phyloP scores from a whole-genome alignment of 2,113 vertebrate species.

The Platichthys stellatus region DNA sequence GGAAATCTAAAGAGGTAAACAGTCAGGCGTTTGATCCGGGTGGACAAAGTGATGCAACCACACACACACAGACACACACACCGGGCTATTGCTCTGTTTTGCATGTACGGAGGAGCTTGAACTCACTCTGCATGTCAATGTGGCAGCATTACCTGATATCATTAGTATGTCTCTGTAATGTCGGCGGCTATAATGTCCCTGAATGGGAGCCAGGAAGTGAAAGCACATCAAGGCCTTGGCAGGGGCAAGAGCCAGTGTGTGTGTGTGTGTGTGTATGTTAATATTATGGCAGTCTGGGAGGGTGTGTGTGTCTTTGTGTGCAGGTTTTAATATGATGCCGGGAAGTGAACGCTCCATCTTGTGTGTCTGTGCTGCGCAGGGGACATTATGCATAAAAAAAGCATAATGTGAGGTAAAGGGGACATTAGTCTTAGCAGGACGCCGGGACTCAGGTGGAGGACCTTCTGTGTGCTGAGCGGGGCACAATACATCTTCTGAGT shows the following conservation, averaged over 20 bases:
- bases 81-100: conserved; percentile 6
- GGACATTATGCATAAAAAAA: conserved; percentile 68
- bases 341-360: conserved; percentile 47
- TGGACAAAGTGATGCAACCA: not conserved
- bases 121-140: conserved; percentile 47
- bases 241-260: conserved; percentile 16
- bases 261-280: conserved; percentile 31
- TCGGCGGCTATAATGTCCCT: conserved; percentile 57
- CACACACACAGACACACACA: not conserved
- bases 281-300: conserved; percentile 28
- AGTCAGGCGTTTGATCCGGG: conserved; percentile 13
- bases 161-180: conserved; percentile 63
- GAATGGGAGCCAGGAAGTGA: conserved; percentile 53
- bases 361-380: conserved; percentile 3
- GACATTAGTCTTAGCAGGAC: conserved; percentile 60
- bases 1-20: conserved; percentile 32
- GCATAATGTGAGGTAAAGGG: conserved; percentile 67
- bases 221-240: conserved; percentile 48
- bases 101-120: conserved; percentile 13
- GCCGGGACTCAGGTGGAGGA: conserved; percentile 70
- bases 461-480: conserved; percentile 34
- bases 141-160: conserved; percentile 54
- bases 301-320: conserved; percentile 38
- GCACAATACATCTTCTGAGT: conserved; percentile 43
- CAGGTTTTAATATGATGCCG: conserved; percentile 56